Percentiles rank a stretch among this genome's conserved stretches.
Evolutionary conservation across 2,113 vertebrate genomes (phyloP).

Genomic region (Oncorhynchus clarkii): DNA sequence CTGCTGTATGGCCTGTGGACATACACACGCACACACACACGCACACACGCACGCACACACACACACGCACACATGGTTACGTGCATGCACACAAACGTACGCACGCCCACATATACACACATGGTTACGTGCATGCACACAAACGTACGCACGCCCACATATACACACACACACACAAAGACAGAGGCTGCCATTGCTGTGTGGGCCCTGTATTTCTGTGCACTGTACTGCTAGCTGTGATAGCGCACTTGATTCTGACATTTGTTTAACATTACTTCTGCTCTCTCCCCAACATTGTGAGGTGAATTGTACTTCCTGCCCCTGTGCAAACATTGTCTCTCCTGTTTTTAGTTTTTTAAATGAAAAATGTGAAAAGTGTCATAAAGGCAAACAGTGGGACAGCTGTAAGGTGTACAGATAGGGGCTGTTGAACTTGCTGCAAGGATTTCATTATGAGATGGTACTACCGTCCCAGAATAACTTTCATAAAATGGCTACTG

Average conservation of each 20-base stretch:
- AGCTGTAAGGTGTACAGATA: conserved; percentile 49
- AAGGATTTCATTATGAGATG: conserved; percentile 38
- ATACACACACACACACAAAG: conserved; percentile 6
- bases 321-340: conserved; percentile 51
- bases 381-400: conserved; percentile 49
- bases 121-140: neutral
- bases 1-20: neutral
- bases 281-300: conserved; percentile 31
- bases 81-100: neutral
- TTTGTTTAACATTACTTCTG: conserved; percentile 58
- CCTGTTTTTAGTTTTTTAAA: conserved; percentile 41
- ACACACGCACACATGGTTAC: neutral
- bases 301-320: conserved; percentile 34
- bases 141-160: neutral
- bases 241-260: conserved; percentile 60
- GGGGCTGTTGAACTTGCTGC: conserved; percentile 31
- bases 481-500: neutral
- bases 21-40: neutral
- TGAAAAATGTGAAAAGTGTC: conserved; percentile 58
- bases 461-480: neutral
- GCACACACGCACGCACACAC: neutral
- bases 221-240: conserved; percentile 41
- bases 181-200: neutral
- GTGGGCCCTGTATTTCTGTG: conserved; percentile 15
- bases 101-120: neutral